These are phyloP conservation scores for Microtus oregoni DNA, from an alignment of 2,113 vertebrate species.

Conservation along the genomic window DNA sequence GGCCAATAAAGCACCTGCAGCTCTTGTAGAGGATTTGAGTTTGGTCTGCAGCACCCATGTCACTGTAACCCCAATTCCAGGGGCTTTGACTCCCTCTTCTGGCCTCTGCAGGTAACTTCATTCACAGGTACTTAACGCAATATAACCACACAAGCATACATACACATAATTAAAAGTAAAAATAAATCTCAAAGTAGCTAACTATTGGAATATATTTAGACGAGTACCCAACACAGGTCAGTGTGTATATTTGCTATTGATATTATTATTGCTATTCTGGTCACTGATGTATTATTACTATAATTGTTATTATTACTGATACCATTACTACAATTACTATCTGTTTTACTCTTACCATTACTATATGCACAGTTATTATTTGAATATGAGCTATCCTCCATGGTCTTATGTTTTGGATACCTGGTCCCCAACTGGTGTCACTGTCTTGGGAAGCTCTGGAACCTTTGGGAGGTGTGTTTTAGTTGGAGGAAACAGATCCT, in stretches of 20 bases:
- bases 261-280: not conserved
- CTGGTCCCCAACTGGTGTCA: not conserved
- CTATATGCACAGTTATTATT: not conserved
- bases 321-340: not conserved
- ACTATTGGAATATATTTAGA: slow-evolving; percentile 4
- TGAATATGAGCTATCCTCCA: not conserved
- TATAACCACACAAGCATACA: not conserved
- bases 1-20: not conserved
- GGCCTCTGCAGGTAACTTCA: not conserved
- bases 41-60: not conserved
- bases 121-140: not conserved
- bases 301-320: not conserved
- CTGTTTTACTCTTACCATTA: not conserved
- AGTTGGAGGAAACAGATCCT: not conserved
- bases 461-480: not conserved
- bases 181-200: slow-evolving; percentile 4
- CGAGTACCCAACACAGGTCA: not conserved
- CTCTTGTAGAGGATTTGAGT: not conserved
- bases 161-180: not conserved
- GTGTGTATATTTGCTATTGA: not conserved
- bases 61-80: not conserved
- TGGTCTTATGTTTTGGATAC: not conserved
- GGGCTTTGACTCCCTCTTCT: not conserved
- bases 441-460: not conserved
- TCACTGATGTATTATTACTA: not conserved